Conservation (phyloP, 1,140 invertebrate species). For the Ceratina australensis region DNA sequence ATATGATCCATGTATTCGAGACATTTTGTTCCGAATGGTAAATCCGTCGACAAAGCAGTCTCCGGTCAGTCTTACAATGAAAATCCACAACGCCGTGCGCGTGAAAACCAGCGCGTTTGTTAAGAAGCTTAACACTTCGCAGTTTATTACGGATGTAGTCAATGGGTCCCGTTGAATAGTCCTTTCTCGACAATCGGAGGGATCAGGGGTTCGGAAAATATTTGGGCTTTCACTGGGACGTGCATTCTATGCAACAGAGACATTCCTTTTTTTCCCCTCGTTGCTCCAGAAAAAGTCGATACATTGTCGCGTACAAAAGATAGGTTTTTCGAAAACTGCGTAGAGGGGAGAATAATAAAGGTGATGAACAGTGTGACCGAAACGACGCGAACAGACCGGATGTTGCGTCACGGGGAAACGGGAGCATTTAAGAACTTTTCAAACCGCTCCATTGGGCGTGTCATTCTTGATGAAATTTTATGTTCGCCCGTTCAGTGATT, state of each 20-base stretch:
- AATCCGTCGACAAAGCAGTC: constrained; percentile 42
- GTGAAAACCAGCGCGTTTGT: neutral
- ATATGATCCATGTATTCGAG: constrained; percentile 8
- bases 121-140: neutral
- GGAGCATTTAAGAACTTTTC: constrained; percentile 44
- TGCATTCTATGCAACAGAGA: neutral
- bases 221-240: neutral
- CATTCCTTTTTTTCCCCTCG: neutral
- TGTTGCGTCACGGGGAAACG: constrained; percentile 46
- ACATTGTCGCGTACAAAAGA: neutral
- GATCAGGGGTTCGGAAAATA: constrained; percentile 17
- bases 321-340: constrained; percentile 25
- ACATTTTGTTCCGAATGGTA: neutral
- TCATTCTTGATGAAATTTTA: constrained; percentile 18
- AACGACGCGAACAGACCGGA: constrained; percentile 42
- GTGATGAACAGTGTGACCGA: constrained; percentile 23
- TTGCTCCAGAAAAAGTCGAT: neutral
- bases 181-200: neutral
- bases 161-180: neutral
- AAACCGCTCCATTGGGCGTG: constrained; percentile 8
- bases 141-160: constrained; percentile 32
- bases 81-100: neutral
- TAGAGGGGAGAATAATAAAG: constrained; percentile 22
- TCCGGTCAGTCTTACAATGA: neutral
- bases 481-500: neutral